Evolutionary conservation across 1,140 invertebrate genomes (phyloP), one percentile per base, ranked within the genome.

Genomic region (Drosophila carrolli): DNA sequence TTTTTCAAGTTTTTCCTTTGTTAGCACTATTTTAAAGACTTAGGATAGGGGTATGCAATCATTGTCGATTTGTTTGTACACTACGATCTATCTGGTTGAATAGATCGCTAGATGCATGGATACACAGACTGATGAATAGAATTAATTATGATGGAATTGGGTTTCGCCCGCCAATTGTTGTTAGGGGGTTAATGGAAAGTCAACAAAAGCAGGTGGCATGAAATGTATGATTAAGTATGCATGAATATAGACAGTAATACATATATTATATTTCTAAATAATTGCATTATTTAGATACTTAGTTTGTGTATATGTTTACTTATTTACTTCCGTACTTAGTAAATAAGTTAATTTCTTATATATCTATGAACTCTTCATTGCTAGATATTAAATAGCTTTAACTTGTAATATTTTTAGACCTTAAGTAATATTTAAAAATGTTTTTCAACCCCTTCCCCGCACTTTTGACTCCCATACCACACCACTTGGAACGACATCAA

Each of bases 1-100:
- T 53, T 23, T 63, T 56, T 60, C 56, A 61, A 79, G 72, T 61
- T 79, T 68, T 79, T 76, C 66, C 47, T 56, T 74, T 84, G 68
- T 81, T 65, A 82, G 75, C 68, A 77, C 70, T 73, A 54, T 58
- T 50, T 27, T 16, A 65, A 37, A 16, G n/a, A 13, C 9, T 16
- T 10, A 27, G 27, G 11, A 16, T 37, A 14, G 47, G 40, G 19
- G 11, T 70, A 57, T 56, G 65, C 63, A 71, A 41, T 56, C 48
- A 67, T 68, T 70, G 41, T 56, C 16, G 48, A 40, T 38, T 14
- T 47, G 27, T 71, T 55, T 41, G 38, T n/a, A 55, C 23, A 56
- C 35, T 71, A 37, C 2, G 43, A 71, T 71, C 37, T 29, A 57
- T 11, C 51, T 23, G 67, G 4, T 70, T 57, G 67, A 71, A 58